Evolutionary conservation across 1,140 invertebrate species (phyloP), one percentile per base, ranked within the genome.

Genomic region (Conus ventricosus): DNA sequence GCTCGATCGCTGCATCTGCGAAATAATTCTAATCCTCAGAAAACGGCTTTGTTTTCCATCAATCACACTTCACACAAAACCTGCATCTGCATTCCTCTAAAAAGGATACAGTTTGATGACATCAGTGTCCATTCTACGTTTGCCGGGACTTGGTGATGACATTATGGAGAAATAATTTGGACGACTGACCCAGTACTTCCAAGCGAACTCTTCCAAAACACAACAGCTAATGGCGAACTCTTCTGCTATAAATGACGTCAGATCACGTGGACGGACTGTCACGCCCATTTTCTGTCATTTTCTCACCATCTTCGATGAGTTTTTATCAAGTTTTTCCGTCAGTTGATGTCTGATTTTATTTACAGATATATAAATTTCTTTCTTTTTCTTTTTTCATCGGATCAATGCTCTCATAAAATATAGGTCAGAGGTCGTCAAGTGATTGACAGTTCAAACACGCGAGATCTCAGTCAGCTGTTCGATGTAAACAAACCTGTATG

Each of bases 41-140:
- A 83, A 83, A 54, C 71, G 63, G 39, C 87, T 39, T 51, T 54
- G 67, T 17, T 83, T 71, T 71, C 25, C 53, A 71, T 55, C 85
- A 71, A 75, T 53, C 75, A 17, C 57, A 97, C 97, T 96, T 96
- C 97, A 87, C 23, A 11, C 6, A 23, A 7, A 7, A 4, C 17
- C 67, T 71, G 17, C 51, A 55, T 27, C 4, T 7, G 23, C 25
- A 55, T 25, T 85, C 57, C 10, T 71, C 8, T 39, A 54, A 88
- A 91, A 94, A 95, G 92, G 94, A 95, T 98, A 99, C 98, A 99
- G 97, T 97, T 99, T 99, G 95, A 99, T 99, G 95, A 99, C 99
- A 97, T 99, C 99, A 94, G 99, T 99, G 97, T 99, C 99, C 98
- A 99, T 99, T 95, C 99, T 98, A 96, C 99, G 97, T 96, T 99